phyloP scores from a whole-genome alignment of 2,888 invertebrate species.

The Diplolepis rosae region DNA sequence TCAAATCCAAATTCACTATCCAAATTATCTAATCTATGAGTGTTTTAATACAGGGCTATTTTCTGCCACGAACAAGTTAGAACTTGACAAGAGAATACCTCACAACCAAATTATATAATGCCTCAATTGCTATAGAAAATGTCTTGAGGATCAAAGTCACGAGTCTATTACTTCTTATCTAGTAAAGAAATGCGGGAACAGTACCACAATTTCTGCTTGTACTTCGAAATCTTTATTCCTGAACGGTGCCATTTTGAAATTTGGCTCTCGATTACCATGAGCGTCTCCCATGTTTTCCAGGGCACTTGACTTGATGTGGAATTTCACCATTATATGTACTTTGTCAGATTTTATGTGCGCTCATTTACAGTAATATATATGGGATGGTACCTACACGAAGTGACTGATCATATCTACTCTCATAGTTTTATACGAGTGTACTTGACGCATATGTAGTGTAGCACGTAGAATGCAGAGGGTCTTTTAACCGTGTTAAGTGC shows the following conservation, averaged over 20 bases:
- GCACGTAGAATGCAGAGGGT: constrained; percentile 52
- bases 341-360: constrained; percentile 17
- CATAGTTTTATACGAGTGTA: constrained; percentile 30
- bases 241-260: constrained; percentile 16
- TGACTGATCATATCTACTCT: constrained; percentile 20
- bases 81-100: no score
- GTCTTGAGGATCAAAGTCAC: no score
- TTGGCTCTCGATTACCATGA: constrained; percentile 18
- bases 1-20: no score
- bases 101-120: no score
- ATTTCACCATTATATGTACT: constrained; percentile 29
- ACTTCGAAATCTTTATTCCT: neutral
- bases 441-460: constrained; percentile 31
- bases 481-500: constrained; percentile 65
- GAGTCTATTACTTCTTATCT: no score
- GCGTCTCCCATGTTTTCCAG: constrained; percentile 23
- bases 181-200: no score
- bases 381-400: constrained; percentile 28
- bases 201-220: no score
- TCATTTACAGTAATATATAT: constrained; percentile 4
- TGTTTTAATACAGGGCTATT: no score
- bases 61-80: no score
- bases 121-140: no score
- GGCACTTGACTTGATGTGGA: constrained; percentile 20
- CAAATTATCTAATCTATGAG: no score